A percentile compares a stretch with the other conserved stretches of the same genome.
Conservation (phyloP, 2,797 vertebrate species). For the Galago senegalensis region DNA sequence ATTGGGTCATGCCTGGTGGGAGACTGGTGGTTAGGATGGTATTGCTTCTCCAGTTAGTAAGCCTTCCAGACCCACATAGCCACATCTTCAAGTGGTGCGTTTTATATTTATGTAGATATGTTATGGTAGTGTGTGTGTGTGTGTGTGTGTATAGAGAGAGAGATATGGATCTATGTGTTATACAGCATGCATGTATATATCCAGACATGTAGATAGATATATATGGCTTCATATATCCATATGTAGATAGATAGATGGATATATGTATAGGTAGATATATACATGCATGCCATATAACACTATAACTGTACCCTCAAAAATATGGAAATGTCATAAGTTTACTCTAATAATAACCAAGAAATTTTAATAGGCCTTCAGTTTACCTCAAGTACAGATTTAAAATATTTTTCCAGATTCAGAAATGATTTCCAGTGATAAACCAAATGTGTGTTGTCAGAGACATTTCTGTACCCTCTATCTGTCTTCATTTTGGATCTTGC, state of each 20-base stretch:
- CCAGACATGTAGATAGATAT: no score
- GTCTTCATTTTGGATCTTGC: constrained; percentile 66
- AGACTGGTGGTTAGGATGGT: background rate
- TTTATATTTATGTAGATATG: background rate
- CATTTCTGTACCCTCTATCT: constrained; percentile 48
- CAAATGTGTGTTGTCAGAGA: constrained; percentile 37
- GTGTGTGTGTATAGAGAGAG: no score
- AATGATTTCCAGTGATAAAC: constrained; percentile 18
- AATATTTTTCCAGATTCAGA: background rate
- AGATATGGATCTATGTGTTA: no score
- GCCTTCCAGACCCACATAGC: background rate
- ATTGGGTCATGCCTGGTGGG: background rate
- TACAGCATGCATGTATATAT: no score
- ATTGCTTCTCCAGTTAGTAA: background rate
- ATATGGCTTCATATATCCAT: no score
- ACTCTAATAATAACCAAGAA: background rate
- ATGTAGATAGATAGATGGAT: no score
- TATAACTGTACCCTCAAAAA: constrained; percentile 1
- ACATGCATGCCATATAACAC: background rate
- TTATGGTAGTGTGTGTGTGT: background rate
- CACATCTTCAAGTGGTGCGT: background rate
- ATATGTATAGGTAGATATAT: no score
- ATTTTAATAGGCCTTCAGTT: constrained; percentile 56
- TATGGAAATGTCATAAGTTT: background rate
- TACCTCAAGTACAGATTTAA: constrained; percentile 56